Conservation (phyloP, 1,140 invertebrate genomes). For the Apolygus lucorum region DNA sequence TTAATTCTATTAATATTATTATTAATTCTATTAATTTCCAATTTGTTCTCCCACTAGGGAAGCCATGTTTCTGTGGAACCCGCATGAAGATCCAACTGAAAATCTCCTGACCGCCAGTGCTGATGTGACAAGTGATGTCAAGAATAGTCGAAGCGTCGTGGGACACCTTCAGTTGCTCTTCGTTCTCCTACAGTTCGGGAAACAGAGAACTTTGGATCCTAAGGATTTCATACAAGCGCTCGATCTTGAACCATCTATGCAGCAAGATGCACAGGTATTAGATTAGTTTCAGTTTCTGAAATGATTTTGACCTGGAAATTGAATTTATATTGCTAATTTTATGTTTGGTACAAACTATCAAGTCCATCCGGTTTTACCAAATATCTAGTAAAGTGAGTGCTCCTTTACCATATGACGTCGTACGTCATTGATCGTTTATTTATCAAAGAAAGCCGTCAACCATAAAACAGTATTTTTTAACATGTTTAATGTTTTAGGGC, state of each 20-base stretch:
- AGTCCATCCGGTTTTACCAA: no score
- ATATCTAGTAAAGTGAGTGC: no score
- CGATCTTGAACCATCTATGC: slow-evolving; percentile 53
- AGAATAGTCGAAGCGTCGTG: slow-evolving; percentile 42
- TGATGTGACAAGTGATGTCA: no score
- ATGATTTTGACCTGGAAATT: no score
- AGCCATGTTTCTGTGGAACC: slow-evolving; percentile 55
- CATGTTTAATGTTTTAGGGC: no score
- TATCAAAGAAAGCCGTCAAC: no score
- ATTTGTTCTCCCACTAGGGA: slow-evolving; percentile 39
- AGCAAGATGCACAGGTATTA: slow-evolving; percentile 51
- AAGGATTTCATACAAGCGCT: slow-evolving; percentile 51
- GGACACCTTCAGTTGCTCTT: slow-evolving; percentile 60
- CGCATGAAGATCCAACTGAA: slow-evolving; percentile 45
- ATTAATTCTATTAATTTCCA: slow-evolving; percentile 15
- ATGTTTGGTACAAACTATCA: no score
- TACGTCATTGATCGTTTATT: no score
- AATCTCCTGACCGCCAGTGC: slow-evolving; percentile 33
- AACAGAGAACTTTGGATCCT: slow-evolving; percentile 51
- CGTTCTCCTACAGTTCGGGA: slow-evolving; percentile 54
- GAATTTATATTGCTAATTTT: no score
- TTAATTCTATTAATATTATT: not conserved
- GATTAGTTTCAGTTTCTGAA: not conserved
- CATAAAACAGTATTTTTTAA: no score
- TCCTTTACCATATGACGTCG: no score